Evolutionary conservation across 2,113 vertebrate species (phyloP), one percentile per base, ranked within the genome.

Genomic region (Hiodon alosoides): DNA sequence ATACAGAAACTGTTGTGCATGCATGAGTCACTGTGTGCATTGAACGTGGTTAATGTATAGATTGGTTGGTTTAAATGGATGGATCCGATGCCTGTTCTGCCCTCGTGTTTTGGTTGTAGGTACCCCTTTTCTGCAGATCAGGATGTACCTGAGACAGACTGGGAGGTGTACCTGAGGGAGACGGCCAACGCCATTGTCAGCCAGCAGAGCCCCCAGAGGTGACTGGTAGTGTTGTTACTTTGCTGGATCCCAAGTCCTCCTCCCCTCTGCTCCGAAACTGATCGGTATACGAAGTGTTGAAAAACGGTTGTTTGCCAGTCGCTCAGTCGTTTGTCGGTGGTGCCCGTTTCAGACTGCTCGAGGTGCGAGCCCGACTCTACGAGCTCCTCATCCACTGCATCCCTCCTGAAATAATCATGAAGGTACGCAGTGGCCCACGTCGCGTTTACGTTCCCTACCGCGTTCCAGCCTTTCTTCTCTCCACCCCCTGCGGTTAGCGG

Each of bases 311-410:
- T 9, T 59, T 59, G 4, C 58, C 7, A 11, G 9, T 14, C 14
- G 3, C 58, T 14, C 14, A 14, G 14, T 59, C 58, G 5, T 3
- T 59, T 9, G 58, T 59, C 5, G 9, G 8, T 9, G 58, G 58
- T 16, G 3, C 83, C 86, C 74, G 75, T 62, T 78, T 68, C 85
- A 99, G 97, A 82, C 89, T 99, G 81, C 82, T 99, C 81, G 97
- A 99, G 85, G 93, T 99, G 54, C 94, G 97, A 76, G 94, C 93
- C 58, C 84, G 96, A 13, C 90, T 99, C 55, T 99, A 99, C 77
- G 97, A 99, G 64, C 94, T 99, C 70, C 84, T 98, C 77, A 98
- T 95, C 69, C 97, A 98, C 81, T 99, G 97, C 85, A 98, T 99
- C 87, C 97, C 97, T 77, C 90, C 96, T 75, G 96, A 99, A 48